Evolutionary conservation across 2,888 invertebrate species (phyloP).

Genomic region (Rapana venosa): DNA sequence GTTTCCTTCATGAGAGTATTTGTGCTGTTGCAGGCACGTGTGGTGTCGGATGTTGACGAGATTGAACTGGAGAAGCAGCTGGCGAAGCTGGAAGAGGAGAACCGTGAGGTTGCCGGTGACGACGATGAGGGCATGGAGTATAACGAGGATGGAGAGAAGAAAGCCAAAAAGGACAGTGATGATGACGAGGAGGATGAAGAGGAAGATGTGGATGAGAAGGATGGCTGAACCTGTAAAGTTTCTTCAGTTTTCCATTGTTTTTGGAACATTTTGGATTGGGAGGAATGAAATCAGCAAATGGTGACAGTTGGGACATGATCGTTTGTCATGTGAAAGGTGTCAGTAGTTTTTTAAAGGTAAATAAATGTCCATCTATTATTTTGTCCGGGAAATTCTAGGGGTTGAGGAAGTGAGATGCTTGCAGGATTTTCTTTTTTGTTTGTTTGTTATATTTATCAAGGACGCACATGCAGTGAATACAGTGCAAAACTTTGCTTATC

Average conservation of each 20-base stretch:
- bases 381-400: neutral
- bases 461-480: neutral
- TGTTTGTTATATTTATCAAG: neutral
- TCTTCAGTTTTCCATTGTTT: neutral
- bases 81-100: slow-evolving; percentile 95
- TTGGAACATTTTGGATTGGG: no score
- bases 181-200: slow-evolving; percentile 80
- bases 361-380: neutral
- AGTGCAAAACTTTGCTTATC: no score
- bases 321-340: neutral
- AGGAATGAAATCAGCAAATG: neutral
- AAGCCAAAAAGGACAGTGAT: slow-evolving; percentile 92
- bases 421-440: no score
- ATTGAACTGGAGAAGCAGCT: slow-evolving; percentile 95
- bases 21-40: slow-evolving; percentile 87
- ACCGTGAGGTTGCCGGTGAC: slow-evolving; percentile 92
- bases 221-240: neutral
- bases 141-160: slow-evolving; percentile 79
- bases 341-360: neutral
- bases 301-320: neutral
- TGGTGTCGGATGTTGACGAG: slow-evolving; percentile 98
- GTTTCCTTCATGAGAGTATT: neutral
- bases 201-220: slow-evolving; percentile 44
- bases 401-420: no score
- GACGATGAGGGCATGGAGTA: slow-evolving; percentile 79